Percentiles rank a stretch among this genome's conserved stretches.
These are phyloP conservation scores for Bhutanitis thaidina DNA, from an alignment of 2,888 invertebrate genomes.

Conservation along the genomic window DNA sequence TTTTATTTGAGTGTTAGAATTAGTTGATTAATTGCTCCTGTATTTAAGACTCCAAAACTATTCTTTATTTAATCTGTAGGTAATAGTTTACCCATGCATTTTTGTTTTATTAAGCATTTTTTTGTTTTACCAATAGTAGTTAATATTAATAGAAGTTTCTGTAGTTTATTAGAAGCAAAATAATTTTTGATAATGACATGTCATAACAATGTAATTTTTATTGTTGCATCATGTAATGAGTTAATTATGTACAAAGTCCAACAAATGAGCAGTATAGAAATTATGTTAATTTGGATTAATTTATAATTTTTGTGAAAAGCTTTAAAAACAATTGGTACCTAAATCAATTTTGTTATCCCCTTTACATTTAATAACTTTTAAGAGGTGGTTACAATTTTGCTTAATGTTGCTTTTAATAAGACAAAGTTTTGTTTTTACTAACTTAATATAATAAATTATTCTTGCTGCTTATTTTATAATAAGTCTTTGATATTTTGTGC, in stretches of 20 bases:
- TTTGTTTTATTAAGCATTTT: background rate
- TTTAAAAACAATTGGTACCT: no score
- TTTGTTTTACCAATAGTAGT: background rate
- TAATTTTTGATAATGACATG: no score
- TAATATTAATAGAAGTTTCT: background rate
- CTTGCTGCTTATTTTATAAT: no score
- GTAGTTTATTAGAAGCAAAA: background rate
- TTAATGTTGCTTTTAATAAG: no score
- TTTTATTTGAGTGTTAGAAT: conserved; percentile 12
- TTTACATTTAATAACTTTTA: no score
- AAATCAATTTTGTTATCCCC: no score
- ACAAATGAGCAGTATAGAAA: background rate
- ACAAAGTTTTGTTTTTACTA: no score
- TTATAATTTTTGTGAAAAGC: no score
- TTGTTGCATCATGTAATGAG: background rate
- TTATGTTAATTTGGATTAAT: no score
- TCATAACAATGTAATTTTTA: background rate
- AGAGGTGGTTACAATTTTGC: no score
- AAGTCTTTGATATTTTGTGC: background rate
- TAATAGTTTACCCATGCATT: background rate
- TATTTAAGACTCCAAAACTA: background rate
- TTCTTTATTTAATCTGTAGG: background rate
- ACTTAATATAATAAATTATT: no score
- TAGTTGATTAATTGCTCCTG: background rate
- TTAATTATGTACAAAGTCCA: background rate